Base-by-base conservation (phyloP, 1,140 invertebrate genomes). In the Conus betulinus region DNA sequence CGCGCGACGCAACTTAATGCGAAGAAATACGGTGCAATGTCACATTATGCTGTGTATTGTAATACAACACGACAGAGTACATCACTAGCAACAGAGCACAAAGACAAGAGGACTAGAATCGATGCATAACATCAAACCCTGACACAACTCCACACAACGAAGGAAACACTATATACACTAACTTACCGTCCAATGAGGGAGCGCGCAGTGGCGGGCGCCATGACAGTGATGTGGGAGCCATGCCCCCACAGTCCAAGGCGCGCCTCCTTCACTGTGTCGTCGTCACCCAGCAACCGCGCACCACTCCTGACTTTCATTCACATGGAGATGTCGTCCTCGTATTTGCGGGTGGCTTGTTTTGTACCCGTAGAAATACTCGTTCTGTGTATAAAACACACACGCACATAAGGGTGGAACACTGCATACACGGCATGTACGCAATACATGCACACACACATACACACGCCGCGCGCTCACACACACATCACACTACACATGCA, bases 241-340 rank as follows among this genome's bases (percentile, higher is more conserved):
- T 98, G 52, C 98, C 98, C 84, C 98, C 96, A 97, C 97, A 99
- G 39, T 97, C 97, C 67, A 99, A 94, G 83, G 95, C 95, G n/a
- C 20, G 97, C 96, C 84, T 97, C 95, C 81, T 96, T 93, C 20
- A 98, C 96, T 4, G 96, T 94, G 95, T 90, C 76, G 63, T 82
- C 67, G 88, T 90, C 84, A 15, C 94, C 90, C 57, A 96, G 92
- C 17, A 93, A 88, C 4, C 92, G 67, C 91, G 89, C n/a, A n/a
- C n/a, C 88, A 94, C 88, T 15, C 91, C 93, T 74, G 97, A n/a
- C n/a, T n/a, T n/a, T n/a, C 97, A 93, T 98, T 99, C 0, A 99
- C 98, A 99, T 99, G 15, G 98, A 97, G 91, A 99, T 99, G 94
- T 99, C 98, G 95, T 99, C 98, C 91, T 99, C 98, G n/a, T n/a